Evolutionary conservation across 2,113 vertebrate species (phyloP).

Genomic region (Empidonax alnorum): DNA sequence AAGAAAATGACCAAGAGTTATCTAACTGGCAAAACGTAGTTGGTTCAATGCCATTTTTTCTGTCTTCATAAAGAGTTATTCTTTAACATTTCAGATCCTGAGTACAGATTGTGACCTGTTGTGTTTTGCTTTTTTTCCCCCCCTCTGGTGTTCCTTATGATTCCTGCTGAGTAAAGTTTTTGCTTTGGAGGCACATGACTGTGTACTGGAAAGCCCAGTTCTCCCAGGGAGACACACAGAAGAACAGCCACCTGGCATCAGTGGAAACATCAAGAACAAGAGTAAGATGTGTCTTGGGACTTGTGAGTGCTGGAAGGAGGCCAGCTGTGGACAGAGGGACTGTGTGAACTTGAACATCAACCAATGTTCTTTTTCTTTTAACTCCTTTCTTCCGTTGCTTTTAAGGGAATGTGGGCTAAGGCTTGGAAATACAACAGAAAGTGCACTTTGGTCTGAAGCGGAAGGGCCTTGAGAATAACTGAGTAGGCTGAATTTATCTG

Average conservation of each 20-base stretch:
- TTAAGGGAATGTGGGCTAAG: background rate
- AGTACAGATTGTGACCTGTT: background rate
- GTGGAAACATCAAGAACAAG: background rate
- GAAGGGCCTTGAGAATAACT: background rate
- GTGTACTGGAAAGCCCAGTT: background rate
- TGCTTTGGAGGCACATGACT: background rate
- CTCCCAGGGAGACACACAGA: background rate
- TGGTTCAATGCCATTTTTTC: background rate
- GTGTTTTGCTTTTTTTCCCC: background rate
- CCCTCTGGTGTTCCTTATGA: background rate
- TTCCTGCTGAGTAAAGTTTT: background rate
- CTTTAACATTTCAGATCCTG: background rate
- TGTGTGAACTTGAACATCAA: conserved; percentile 41
- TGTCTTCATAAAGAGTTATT: background rate
- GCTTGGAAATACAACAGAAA: background rate
- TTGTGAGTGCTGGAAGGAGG: background rate
- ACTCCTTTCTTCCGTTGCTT: background rate
- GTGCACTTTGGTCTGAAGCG: background rate
- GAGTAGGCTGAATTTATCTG: background rate
- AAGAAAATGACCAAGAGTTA: background rate
- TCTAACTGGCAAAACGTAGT: background rate
- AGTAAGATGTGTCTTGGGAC: background rate
- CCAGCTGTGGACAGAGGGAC: background rate
- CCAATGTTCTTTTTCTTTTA: background rate
- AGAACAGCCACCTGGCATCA: conserved; percentile 2